These are phyloP conservation scores for Benitochromis conjunctus DNA, from an alignment of 2,113 vertebrate species.

Conservation along the genomic window DNA sequence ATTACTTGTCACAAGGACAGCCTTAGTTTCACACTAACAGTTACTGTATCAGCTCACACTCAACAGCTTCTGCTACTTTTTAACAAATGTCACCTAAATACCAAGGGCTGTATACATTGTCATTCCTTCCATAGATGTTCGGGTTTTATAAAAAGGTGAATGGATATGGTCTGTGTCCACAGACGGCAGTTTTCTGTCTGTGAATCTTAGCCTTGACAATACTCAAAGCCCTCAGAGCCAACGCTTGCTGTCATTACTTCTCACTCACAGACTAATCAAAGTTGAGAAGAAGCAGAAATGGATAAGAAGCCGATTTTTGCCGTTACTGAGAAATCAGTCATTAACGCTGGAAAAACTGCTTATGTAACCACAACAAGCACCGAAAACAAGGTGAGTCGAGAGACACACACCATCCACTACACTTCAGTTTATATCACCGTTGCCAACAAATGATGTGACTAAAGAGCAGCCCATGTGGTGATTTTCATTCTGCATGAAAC, in stretches of 20 bases:
- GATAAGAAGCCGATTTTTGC: neutral
- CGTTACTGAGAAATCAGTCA: neutral
- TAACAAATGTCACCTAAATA: neutral
- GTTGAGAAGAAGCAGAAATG: neutral
- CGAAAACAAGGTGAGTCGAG: neutral
- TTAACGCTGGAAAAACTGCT: neutral
- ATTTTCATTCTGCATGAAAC: neutral
- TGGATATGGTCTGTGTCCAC: neutral
- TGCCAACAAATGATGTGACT: neutral
- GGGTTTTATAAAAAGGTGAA: neutral
- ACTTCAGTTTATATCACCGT: neutral
- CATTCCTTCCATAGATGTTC: neutral
- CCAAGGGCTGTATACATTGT: neutral
- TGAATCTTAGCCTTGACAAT: neutral
- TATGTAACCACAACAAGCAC: neutral
- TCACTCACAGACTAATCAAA: accelerated
- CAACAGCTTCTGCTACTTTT: neutral
- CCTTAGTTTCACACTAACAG: neutral
- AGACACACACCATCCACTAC: neutral
- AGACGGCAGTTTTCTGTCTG: neutral
- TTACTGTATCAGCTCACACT: neutral
- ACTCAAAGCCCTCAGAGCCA: neutral
- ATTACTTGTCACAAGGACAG: neutral
- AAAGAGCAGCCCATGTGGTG: neutral
- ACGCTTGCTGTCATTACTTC: neutral